phyloP scores from a whole-genome alignment of 2,797 vertebrate genomes.

The Propithecus deckenii region DNA sequence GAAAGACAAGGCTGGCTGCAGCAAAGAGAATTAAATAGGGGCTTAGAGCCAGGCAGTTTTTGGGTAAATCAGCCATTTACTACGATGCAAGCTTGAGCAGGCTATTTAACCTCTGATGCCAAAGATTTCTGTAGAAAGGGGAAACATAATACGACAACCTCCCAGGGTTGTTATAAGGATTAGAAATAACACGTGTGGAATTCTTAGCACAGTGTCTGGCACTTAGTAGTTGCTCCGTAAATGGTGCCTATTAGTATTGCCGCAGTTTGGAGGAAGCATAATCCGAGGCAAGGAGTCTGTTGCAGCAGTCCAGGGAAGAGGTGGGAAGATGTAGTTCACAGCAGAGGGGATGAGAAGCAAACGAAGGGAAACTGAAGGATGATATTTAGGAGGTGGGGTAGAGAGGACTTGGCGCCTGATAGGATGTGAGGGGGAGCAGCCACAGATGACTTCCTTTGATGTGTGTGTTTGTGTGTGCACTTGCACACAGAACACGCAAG shows the following conservation, averaged over 20 bases:
- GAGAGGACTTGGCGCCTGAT: neutral
- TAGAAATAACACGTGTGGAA: neutral
- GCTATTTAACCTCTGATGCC: conserved; percentile 6
- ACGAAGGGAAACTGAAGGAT: too few relatives aligned
- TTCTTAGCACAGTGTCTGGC: neutral
- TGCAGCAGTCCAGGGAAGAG: neutral
- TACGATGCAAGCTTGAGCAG: neutral
- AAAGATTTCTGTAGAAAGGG: conserved; percentile 4
- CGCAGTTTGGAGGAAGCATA: neutral
- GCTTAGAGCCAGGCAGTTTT: neutral
- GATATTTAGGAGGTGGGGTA: too few relatives aligned
- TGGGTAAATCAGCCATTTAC: conserved; percentile 24
- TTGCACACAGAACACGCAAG: neutral
- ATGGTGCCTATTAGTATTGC: neutral
- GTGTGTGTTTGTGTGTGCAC: neutral
- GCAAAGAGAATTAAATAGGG: neutral
- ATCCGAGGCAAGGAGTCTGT: neutral
- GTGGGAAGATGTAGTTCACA: neutral
- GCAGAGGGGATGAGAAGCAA: neutral
- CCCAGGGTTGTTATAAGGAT: conserved; percentile 36
- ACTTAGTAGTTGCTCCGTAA: neutral
- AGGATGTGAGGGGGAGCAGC: neutral
- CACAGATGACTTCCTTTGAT: neutral
- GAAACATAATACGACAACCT: neutral
- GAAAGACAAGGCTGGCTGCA: neutral